Evolutionary conservation across 2,888 invertebrate genomes (phyloP), one percentile per base, ranked within the genome.

Genomic region (Xestia rhomboidea): DNA sequence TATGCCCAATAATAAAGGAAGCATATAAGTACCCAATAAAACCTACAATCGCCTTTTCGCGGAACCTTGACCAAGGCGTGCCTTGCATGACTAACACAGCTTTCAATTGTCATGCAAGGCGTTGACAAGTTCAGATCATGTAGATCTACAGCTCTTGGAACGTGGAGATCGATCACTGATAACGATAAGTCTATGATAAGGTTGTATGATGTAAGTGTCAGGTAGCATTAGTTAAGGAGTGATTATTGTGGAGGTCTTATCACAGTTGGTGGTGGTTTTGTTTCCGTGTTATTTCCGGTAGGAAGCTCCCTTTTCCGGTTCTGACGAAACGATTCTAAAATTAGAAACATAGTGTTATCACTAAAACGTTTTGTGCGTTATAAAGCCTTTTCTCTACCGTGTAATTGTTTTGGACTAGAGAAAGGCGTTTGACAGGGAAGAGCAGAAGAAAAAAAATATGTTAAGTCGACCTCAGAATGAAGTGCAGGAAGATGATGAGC

Each of bases 91-190:
- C 54, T 63, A 76, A 72, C n/a, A 24, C 18, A 62, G 30, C 38
- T 54, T 49, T 38, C 44, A 72, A 82, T 82, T 77, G 73, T 21
- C 70, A 84, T 78, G 75, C 82, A 63, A 68, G 54, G 57, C 76
- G 79, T 44, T 76, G 79, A 85, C 82, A 74, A 63, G 79, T 73
- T 69, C 75, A 79, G 63, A 74, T 72, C 84, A 72, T 57, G 79
- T 51, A n/a, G 62, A 18, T 41, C 21, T 15, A 51, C 2, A 57
- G 27, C 34, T 74, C 57, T 73, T 38, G 63, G 57, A n/a, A 64
- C 63, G 49, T 68, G 41, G 63, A 82, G 84, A 82, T 85, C 18
- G 71, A 82, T 69, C 66, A 41, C 77, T 72, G 84, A 85, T 84
- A 74, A 84, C 62, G 82, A 85, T 84, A 74, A 75, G 4, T 15